Base-by-base conservation (phyloP, 2,888 invertebrate species). In the Napeogenes sylphis region DNA sequence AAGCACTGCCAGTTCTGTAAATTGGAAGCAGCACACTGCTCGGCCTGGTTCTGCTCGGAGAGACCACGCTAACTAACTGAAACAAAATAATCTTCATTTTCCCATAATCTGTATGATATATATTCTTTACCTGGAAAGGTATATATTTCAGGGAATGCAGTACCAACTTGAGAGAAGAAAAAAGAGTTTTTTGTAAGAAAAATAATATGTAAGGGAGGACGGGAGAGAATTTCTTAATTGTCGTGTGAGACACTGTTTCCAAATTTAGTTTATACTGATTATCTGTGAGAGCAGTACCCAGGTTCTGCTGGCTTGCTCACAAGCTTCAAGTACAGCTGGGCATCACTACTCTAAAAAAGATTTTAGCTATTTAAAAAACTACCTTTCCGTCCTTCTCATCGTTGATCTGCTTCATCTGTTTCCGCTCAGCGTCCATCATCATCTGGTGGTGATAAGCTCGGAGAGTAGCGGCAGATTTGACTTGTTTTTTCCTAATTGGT, bases 41-140 rank as follows among this genome's bases (percentile, higher is more conserved):
- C 0, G 90, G 90, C 63, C 90, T 75, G 0, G 90, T 90, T 62
- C 87, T 83, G 65, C 87, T 88, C 4, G 91, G 90, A 55, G 90
- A 90, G 4, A 91, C 89, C 0, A 90, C 91, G 68, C 90, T 90
- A 65, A 91, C 87, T 47, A 91, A 70, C 90, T 91, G 80, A 32
- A 64, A 69, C 46, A 45, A 42, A 42, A 42, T 12, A 51, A 12
- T 56, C 35, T 56, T 42, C 45, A 57, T 42, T 30, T 21, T 21
- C 21, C 21, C 21, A 1, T 21, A 21, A 21, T 21, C 21, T 21
- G 21, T 21, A 21, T 21, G 21, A 21, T 21, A 21, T 21, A 21
- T 21, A 21, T 21, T 21, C 21, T 21, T 21, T 21, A 21, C 21
- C 21, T 21, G 21, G 21, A 1, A 1, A 21, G 21, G 21, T 0